These are phyloP conservation scores for Pogonocichla stellata DNA, from an alignment of 2,113 vertebrate genomes.

Conservation along the genomic window DNA sequence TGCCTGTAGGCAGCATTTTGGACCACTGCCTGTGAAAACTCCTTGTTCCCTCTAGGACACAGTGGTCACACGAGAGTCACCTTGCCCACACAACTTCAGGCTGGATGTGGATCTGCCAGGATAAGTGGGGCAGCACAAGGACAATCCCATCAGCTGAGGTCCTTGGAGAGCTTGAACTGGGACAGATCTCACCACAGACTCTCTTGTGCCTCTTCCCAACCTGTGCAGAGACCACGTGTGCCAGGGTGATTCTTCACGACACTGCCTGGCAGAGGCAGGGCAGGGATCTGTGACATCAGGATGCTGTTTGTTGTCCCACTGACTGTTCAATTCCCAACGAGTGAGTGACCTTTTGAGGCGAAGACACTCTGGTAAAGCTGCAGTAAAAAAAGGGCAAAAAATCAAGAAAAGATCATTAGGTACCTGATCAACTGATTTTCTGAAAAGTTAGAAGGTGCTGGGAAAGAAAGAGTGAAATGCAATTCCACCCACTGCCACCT, in stretches of 20 bases:
- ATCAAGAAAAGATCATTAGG: not conserved
- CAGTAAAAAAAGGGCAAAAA: not conserved
- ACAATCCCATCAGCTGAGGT: not conserved
- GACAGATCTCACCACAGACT: not conserved
- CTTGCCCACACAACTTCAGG: accelerated
- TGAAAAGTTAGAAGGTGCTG: not conserved
- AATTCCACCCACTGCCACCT: not conserved
- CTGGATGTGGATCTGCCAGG: not conserved
- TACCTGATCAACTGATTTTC: not conserved
- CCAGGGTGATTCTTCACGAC: not conserved
- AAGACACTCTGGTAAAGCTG: not conserved
- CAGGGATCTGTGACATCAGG: not conserved
- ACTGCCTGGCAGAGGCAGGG: not conserved
- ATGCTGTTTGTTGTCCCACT: not conserved
- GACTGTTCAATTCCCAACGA: not conserved
- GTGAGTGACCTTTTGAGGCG: not conserved
- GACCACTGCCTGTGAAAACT: not conserved
- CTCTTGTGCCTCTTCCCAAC: not conserved
- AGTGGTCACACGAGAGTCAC: accelerated
- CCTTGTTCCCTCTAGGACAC: not conserved
- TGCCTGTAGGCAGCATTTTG: not conserved
- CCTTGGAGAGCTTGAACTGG: not conserved
- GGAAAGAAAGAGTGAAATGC: not conserved
- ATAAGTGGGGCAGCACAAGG: accelerated
- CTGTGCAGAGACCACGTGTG: not conserved